Percentiles rank a stretch among this genome's conserved stretches.
Conservation (phyloP, 1,140 invertebrate genomes). For the Drosophila nigrodunni region DNA sequence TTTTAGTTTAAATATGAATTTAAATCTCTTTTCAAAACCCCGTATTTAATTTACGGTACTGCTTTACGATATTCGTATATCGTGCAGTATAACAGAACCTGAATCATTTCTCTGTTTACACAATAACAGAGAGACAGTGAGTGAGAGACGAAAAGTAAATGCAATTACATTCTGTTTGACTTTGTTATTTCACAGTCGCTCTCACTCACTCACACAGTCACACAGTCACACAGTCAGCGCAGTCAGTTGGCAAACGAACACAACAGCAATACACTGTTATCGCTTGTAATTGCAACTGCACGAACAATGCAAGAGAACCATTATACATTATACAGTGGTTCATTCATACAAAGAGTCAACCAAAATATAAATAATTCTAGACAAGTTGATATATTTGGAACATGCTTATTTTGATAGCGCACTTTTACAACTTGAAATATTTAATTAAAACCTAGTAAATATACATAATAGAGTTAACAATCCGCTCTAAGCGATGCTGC, state of each 20-base stretch:
- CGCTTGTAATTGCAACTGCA: constrained; percentile 58
- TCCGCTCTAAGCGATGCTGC: background rate
- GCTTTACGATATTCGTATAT: constrained; percentile 31
- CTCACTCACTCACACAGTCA: constrained; percentile 6
- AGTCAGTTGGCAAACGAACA: constrained; percentile 15
- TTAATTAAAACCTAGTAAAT: too few relatives aligned
- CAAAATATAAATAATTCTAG: background rate
- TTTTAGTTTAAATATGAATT: background rate
- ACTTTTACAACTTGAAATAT: too few relatives aligned
- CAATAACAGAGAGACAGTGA: constrained; percentile 6
- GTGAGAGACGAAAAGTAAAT: constrained; percentile 44
- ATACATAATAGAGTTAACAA: background rate
- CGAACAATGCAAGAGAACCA: constrained; percentile 35
- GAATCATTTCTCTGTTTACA: constrained; percentile 33
- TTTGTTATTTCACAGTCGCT: constrained; percentile 49
- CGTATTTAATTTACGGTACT: constrained; percentile 29
- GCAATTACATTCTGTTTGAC: constrained; percentile 55
- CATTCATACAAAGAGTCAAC: background rate
- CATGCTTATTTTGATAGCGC: too few relatives aligned
- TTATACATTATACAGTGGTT: constrained; percentile 35
- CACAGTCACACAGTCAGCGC: background rate
- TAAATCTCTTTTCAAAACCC: background rate
- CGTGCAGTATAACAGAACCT: constrained; percentile 33
- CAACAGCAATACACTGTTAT: constrained; percentile 43
- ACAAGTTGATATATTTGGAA: too few relatives aligned